These are phyloP conservation scores for Myxocyprinus asiaticus DNA, from an alignment of 2,113 vertebrate species.

Conservation along the genomic window DNA sequence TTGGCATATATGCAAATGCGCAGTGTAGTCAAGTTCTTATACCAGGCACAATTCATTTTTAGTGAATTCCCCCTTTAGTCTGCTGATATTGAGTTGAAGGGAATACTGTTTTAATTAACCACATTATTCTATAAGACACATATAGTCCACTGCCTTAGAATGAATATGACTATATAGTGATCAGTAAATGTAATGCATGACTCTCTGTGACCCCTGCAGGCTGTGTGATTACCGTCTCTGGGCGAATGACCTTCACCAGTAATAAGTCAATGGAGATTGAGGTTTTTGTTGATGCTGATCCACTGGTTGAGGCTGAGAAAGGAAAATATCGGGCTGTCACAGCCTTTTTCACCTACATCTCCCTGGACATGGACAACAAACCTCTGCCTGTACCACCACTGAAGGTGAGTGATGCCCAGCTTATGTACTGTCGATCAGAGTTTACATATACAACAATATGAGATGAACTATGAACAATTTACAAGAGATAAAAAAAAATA, in stretches of 20 bases:
- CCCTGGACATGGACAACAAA: slow-evolving; percentile 86
- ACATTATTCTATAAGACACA: too few species aligned
- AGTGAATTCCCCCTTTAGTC: too few species aligned
- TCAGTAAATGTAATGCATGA: slow-evolving; percentile 6
- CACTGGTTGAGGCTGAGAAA: slow-evolving; percentile 72
- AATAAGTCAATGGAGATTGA: slow-evolving; percentile 97
- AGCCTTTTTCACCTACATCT: slow-evolving; percentile 94
- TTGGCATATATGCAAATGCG: too few species aligned
- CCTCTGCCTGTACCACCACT: slow-evolving; percentile 83
- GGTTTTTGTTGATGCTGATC: slow-evolving; percentile 88
- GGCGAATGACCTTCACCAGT: slow-evolving; percentile 93
- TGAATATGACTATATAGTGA: too few species aligned
- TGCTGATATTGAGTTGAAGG: too few species aligned
- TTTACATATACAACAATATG: too few species aligned
- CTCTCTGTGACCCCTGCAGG: slow-evolving; percentile 68
- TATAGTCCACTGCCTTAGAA: too few species aligned
- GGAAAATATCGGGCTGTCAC: slow-evolving; percentile 86
- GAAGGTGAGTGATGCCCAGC: slow-evolving; percentile 72
- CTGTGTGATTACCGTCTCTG: slow-evolving; percentile 87
- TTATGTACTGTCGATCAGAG: neutral
- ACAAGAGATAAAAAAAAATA: too few species aligned
- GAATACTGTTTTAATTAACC: too few species aligned
- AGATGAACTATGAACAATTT: too few species aligned
- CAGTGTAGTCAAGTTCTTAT: too few species aligned
- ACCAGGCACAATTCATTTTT: too few species aligned